These are phyloP conservation scores for Brachypterus glaber DNA, from an alignment of 2,888 invertebrate species.

Conservation along the genomic window DNA sequence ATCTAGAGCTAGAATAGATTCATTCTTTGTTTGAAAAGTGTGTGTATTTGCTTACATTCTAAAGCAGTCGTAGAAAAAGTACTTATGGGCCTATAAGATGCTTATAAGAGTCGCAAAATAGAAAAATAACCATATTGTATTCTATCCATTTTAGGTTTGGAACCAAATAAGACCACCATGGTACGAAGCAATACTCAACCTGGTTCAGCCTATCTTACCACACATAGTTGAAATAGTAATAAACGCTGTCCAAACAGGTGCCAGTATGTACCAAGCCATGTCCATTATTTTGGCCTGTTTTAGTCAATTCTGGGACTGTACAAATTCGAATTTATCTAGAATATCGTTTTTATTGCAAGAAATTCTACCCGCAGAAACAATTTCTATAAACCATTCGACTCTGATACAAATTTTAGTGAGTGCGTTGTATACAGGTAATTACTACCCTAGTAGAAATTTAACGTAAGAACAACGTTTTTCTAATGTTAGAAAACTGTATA, in stretches of 20 bases:
- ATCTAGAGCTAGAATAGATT: no score
- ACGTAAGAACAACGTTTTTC: no score
- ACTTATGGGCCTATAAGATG: no score
- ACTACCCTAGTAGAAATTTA: no score
- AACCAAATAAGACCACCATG: slow-evolving; percentile 70
- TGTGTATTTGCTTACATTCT: no score
- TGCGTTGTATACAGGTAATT: slow-evolving; percentile 50
- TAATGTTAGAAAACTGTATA: no score
- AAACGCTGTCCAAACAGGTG: slow-evolving; percentile 62
- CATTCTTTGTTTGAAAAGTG: no score
- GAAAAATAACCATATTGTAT: neutral
- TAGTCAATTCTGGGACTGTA: slow-evolving; percentile 57
- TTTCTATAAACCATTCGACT: slow-evolving; percentile 61
- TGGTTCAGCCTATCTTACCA: slow-evolving; percentile 52
- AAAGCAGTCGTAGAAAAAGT: no score
- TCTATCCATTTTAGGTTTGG: slow-evolving; percentile 54
- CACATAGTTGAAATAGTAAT: slow-evolving; percentile 59
- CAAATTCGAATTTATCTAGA: slow-evolving; percentile 50
- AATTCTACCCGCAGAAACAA: slow-evolving; percentile 58
- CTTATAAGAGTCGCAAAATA: no score
- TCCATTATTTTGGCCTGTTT: slow-evolving; percentile 63
- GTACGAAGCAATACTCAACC: slow-evolving; percentile 60
- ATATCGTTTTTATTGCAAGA: slow-evolving; percentile 53
- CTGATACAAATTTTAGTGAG: slow-evolving; percentile 62
- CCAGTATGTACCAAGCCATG: slow-evolving; percentile 75